phyloP scores from a whole-genome alignment of 2,888 invertebrate species.

The Xestia ashworthii region DNA sequence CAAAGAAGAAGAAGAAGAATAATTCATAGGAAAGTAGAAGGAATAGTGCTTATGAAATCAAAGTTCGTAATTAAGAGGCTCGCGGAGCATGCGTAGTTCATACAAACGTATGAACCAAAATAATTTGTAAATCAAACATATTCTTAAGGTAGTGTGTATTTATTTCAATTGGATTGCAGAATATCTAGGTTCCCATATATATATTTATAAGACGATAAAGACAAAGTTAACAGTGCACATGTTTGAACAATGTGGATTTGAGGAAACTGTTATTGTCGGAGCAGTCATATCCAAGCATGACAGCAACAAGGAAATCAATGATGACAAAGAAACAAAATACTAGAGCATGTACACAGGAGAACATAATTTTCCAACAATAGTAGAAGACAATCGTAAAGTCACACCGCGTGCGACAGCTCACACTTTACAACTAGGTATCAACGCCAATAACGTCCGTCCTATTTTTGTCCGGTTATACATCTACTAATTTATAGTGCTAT shows the following conservation, averaged over 20 bases:
- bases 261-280: neutral
- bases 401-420: slow-evolving; percentile 85
- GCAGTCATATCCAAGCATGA: neutral
- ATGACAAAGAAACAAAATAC: slow-evolving; percentile 24
- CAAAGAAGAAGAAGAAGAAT: neutral
- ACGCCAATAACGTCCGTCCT: slow-evolving; percentile 81
- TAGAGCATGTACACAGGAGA: slow-evolving; percentile 28
- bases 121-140: no score
- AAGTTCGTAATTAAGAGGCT: neutral
- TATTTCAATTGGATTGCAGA: no score
- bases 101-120: no score
- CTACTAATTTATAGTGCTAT: slow-evolving; percentile 88
- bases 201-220: no score
- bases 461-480: slow-evolving; percentile 86
- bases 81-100: no score
- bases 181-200: no score
- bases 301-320: neutral
- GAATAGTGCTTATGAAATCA: neutral
- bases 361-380: slow-evolving; percentile 65
- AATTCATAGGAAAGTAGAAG: neutral
- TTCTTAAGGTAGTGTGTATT: no score
- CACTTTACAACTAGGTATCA: slow-evolving; percentile 83
- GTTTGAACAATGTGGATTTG: neutral
- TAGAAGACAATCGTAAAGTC: slow-evolving; percentile 78
- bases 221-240: neutral